Conservation (phyloP, 2,797 vertebrate genomes). For the Ptychadena robeensis region DNA sequence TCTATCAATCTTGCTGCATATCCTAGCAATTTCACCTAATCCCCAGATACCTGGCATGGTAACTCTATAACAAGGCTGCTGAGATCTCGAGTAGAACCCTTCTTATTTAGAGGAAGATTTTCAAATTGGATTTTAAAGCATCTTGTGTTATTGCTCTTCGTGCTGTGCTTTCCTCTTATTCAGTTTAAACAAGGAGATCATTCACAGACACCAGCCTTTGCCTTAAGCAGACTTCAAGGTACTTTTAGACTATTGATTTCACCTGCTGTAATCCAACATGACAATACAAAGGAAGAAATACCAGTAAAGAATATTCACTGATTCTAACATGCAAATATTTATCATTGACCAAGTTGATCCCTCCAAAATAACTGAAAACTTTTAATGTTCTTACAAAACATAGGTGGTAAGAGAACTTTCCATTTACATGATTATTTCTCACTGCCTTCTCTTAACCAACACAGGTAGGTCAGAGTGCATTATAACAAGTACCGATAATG, state of each 20-base stretch:
- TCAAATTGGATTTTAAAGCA: constrained; percentile 63
- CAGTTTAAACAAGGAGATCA: constrained; percentile 65
- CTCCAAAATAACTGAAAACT: too few relatives aligned
- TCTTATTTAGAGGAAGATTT: constrained; percentile 59
- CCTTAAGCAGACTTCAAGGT: constrained; percentile 45
- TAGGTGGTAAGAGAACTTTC: not conserved
- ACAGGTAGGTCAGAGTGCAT: not conserved
- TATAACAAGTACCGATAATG: not conserved
- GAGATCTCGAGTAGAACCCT: constrained; percentile 52
- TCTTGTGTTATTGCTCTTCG: constrained; percentile 50
- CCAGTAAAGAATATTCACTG: not conserved
- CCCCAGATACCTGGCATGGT: constrained; percentile 44
- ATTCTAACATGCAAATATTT: not conserved
- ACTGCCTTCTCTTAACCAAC: not conserved
- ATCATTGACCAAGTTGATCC: not conserved
- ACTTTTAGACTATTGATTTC: not conserved
- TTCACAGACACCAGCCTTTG: constrained; percentile 59
- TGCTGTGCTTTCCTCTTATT: constrained; percentile 37
- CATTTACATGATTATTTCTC: not conserved
- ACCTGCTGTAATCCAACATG: not conserved
- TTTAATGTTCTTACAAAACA: not conserved
- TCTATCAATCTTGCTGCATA: constrained; percentile 14
- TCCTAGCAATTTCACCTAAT: constrained; percentile 50
- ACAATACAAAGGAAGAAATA: not conserved
- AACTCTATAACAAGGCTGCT: constrained; percentile 53